These are phyloP conservation scores for Harpalus rubripes DNA, from an alignment of 2,888 invertebrate species.

Conservation along the genomic window DNA sequence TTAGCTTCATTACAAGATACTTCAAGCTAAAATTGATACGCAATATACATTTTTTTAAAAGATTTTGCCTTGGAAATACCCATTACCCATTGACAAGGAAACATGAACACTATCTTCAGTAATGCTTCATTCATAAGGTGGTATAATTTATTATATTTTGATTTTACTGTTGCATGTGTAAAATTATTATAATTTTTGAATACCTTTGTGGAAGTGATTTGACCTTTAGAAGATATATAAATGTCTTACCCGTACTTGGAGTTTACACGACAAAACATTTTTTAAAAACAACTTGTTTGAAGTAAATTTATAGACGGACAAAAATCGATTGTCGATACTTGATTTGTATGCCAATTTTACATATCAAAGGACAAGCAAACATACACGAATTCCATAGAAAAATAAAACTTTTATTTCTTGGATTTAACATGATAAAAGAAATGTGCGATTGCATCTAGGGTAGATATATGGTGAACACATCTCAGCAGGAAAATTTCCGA, in stretches of 20 bases:
- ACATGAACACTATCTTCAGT: no score
- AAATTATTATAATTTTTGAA: no score
- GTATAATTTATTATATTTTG: no score
- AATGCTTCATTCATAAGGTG: no score
- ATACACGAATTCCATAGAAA: neutral
- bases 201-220: neutral
- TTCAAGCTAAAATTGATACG: no score
- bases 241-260: neutral
- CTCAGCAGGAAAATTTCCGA: conserved; percentile 47
- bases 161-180: no score
- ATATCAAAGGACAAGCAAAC: neutral
- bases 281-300: neutral
- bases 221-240: neutral
- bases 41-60: no score
- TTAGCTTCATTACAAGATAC: no score
- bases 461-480: conserved; percentile 12
- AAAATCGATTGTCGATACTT: neutral
- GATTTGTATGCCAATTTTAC: neutral
- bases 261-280: conserved; percentile 13
- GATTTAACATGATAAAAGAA: conserved; percentile 33
- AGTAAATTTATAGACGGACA: conserved; percentile 15
- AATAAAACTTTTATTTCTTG: neutral
- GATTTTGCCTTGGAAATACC: no score
- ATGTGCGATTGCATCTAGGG: neutral
- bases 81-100: no score